Percentiles rank a stretch among this genome's conserved stretches.
phyloP scores from a whole-genome alignment of 2,888 invertebrate genomes.

The Alentia gelatinosa region DNA sequence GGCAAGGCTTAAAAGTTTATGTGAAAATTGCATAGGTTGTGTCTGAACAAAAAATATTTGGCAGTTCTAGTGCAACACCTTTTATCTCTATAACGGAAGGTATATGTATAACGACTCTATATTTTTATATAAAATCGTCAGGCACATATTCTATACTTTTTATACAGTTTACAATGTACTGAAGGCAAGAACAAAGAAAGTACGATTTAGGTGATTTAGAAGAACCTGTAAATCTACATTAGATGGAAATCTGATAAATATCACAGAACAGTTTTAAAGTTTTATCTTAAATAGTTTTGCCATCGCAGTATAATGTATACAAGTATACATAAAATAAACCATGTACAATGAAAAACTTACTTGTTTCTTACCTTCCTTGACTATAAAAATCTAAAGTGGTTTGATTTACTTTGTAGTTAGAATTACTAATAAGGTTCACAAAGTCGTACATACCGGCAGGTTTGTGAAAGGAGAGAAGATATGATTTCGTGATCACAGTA shows the following conservation, averaged over 20 bases:
- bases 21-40: background rate
- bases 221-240: background rate
- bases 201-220: background rate
- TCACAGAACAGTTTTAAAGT: conserved; percentile 17
- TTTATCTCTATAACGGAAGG: background rate
- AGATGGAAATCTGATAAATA: conserved; percentile 14
- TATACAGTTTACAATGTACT: background rate
- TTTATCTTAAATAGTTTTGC: no score
- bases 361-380: no score
- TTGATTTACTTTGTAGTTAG: no score
- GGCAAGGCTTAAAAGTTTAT: background rate
- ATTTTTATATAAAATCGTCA: background rate
- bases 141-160: no score
- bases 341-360: no score
- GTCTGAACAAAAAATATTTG: background rate
- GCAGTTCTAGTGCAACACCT: background rate
- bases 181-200: background rate
- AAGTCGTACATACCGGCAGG: background rate
- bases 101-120: no score
- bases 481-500: background rate
- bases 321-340: no score
- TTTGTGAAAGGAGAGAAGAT: background rate
- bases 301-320: no score
- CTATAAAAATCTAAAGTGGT: no score
- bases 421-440: background rate